Conservation (phyloP, 2,113 vertebrate species). For the Sylvicapra grimmia region DNA sequence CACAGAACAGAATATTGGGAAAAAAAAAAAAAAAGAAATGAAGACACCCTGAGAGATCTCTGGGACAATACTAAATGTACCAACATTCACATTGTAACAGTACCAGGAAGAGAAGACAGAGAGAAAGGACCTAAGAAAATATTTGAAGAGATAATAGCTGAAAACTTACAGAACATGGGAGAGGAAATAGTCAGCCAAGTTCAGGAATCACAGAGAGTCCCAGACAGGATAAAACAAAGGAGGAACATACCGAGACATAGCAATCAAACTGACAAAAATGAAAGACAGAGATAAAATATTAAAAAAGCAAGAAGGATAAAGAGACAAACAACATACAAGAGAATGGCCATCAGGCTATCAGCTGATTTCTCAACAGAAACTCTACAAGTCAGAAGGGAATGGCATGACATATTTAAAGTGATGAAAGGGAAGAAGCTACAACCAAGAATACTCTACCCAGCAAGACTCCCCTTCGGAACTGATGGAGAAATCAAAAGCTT, state of each 20-base stretch:
- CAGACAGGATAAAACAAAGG: background rate
- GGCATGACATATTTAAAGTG: background rate
- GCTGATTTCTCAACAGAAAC: background rate
- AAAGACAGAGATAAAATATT: background rate
- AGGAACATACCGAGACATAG: background rate
- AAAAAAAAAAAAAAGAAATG: background rate
- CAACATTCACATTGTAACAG: background rate
- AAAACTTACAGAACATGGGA: background rate
- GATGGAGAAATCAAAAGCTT: background rate
- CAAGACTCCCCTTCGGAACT: background rate
- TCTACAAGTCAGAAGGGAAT: background rate
- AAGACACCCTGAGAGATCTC: background rate
- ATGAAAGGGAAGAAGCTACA: background rate
- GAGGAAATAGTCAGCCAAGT: background rate
- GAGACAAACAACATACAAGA: background rate
- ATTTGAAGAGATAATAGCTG: background rate
- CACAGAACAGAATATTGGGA: accelerated
- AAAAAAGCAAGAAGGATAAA: background rate
- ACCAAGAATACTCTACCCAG: background rate
- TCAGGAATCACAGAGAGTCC: background rate
- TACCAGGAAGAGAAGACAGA: background rate
- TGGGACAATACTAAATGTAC: background rate
- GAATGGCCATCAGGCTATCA: background rate
- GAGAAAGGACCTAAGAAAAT: background rate
- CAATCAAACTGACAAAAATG: background rate